Base-by-base conservation (phyloP, 2,797 vertebrate genomes). In the Myotis pilosus region DNA sequence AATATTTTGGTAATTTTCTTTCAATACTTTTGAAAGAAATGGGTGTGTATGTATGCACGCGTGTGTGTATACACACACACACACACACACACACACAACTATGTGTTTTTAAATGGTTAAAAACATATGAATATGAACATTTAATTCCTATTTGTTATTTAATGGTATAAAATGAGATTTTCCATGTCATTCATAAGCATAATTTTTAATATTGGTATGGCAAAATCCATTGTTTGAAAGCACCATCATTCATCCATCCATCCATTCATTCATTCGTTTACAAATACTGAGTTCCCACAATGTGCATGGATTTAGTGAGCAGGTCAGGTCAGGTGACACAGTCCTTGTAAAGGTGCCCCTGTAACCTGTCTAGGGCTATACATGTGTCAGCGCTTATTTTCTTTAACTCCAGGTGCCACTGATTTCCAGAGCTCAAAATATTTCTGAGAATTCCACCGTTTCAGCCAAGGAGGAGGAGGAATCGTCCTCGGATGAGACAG, bases 391-490 rank as follows among this genome's bases (percentile, higher is more conserved):
- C 51, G 80, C n/a, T 0, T 8, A 3, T 91, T 64, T 0, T 0
- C 0, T 94, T 60, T 15, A 0, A 44, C 88, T 53, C 33, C 89
- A 98, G 98, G 89, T 28, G 9, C 91, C 87, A 17, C 8, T 7
- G 13, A 80, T 23, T 13, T 6, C 36, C 28, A 96, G 97, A 53
- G 13, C 4, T 49, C 95, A 88, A 6, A 96, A 20, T 0, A 4
- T 30, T 9, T 98, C 98, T 0, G 97, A 98, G 55, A 91, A 91
- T 49, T 98, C 98, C 44, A 92, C 97, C 0, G 1, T 94, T 20
- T 98, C 98, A 1, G 22, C 96, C 95, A 97, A 89, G 23, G 97
- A 98, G 19, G 97, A 96, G 8, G 88, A 87, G 75, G 89, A 0
- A 10, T 92, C 96, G 8, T 93, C 96, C 12, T 91, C 44, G 0